These are phyloP conservation scores for Laticauda colubrina DNA, from an alignment of 2,113 vertebrate species.

Conservation along the genomic window DNA sequence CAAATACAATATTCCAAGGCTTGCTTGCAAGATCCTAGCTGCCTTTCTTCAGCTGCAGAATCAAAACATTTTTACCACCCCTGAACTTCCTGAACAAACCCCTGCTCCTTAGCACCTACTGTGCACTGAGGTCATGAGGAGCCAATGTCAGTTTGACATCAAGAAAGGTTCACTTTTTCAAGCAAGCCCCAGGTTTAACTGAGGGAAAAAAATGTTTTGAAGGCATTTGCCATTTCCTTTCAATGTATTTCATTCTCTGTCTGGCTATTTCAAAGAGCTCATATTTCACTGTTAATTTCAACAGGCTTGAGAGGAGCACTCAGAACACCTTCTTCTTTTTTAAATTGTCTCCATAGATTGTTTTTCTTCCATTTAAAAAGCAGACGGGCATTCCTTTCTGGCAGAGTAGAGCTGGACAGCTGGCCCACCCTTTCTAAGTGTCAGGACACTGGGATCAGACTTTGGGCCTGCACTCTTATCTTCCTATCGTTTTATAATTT, in stretches of 20 bases:
- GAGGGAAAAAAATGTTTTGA: constrained; percentile 5
- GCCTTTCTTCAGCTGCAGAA: constrained; percentile 50
- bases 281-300: constrained; percentile 17
- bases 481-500: neutral
- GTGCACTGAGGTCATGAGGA: neutral
- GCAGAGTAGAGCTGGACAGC: neutral
- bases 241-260: constrained; percentile 25
- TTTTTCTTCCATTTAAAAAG: constrained; percentile 3
- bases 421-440: neutral
- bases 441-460: neutral
- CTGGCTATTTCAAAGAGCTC: constrained; percentile 22
- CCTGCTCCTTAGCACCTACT: constrained; percentile 21
- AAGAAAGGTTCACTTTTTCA: constrained; percentile 50
- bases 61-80: constrained; percentile 42
- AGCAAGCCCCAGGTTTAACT: constrained; percentile 35
- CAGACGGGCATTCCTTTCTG: neutral
- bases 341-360: neutral
- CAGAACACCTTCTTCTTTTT: neutral
- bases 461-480: neutral
- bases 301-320: constrained; percentile 8
- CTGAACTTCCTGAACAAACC: constrained; percentile 49
- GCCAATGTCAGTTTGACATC: constrained; percentile 34
- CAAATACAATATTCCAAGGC: constrained; percentile 31
- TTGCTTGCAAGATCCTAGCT: constrained; percentile 48
- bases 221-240: constrained; percentile 44